Base-by-base conservation (phyloP, 2,113 vertebrate genomes). In the Lasiurus borealis region DNA sequence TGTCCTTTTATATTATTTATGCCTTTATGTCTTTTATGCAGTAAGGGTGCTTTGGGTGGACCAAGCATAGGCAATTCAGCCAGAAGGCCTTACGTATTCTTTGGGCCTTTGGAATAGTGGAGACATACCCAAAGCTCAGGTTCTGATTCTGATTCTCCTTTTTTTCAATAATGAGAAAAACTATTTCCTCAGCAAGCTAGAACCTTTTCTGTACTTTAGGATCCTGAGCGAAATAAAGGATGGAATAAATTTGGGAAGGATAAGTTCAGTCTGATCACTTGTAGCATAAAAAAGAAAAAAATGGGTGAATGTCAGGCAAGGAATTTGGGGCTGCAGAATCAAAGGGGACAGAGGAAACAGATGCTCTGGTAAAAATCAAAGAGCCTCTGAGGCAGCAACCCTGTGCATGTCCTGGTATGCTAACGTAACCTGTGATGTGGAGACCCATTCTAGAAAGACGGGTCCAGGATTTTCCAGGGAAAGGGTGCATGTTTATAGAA, bases 91-190 rank as follows among this genome's bases (percentile, higher is more conserved):
- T 40, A 83, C 18, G 54, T 46, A 57, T 10, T 31, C 46, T 76
- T 52, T 9, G 6, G 40, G 48, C 23, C 46, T 91, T 85, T 64
- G 13, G 27, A 80, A 57, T 6, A 82, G 48, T 10, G 10, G 40
- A 77, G 19, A 62, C 4, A 73, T 29, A 29, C 6, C 11, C 27
- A 66, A 77, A 66, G 23, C 16, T 83, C 75, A 64, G 57, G 82
- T 44, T 85, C 29, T 57, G 52, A 40, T 40, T 40, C 1, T 19
- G 5, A 90, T 57, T 71, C 3, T 34, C 21, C 21, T 85, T 80
- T 48, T 48, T 64, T 71, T 44, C 23, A 88, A 85, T 14, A 93
- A 48, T 54, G n/a, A 94, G 46, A 76, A 88, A 85, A 59, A 88
- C 0, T 0, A 34, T 81, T 76, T 34, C 6, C 36, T 44, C 13